Evolutionary conservation across 2,113 vertebrate species (phyloP), one percentile per base, ranked within the genome.

Genomic region (Erythrocercus mccallii): DNA sequence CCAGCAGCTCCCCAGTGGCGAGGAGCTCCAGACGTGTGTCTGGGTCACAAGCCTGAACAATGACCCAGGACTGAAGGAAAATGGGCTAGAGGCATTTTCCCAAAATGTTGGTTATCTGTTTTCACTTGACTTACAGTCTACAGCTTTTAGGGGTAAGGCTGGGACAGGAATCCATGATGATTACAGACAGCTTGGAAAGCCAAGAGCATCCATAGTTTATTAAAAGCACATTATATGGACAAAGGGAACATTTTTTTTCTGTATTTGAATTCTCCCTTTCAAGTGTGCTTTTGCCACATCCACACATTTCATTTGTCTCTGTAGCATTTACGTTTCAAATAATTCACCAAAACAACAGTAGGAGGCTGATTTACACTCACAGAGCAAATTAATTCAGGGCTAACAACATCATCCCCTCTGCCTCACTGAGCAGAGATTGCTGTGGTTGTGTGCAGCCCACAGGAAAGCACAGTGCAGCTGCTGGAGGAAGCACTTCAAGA

Each of bases 381-480:
- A 90, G 79, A 95, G 85, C 56, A 92, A 97, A 97, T 96, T 80
- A 97, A 96, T 97, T 95, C 96, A 95, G 93, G 96, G 93, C 80
- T 93, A 94, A 96, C 91, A 89, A 80, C 92, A 91, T 93, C 88
- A 84, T 90, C 84, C 14, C 76, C 85, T 88, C 86, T 92, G 86
- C 90, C 79, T 95, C 21, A 40, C 20, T 86, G 76, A 93, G 81
- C 92, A 96, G 90, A 56, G 80, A 86, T 17, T 65, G 94, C 93
- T 88, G 90, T 25, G 82, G 42, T 37, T 81, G 35, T 24, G 47
- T 66, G 54, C 83, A 82, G 87, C 85, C 90, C 71, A 91, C 64
- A 83, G 78, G 31, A 92, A 97, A 90, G 64, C 6, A 16, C 54
- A 45, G 7, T 33, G 54, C 92, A 91, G 84, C 85, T 81, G 66